Conservation (phyloP, 2,888 invertebrate genomes). For the Tetragonula carbonaria region DNA sequence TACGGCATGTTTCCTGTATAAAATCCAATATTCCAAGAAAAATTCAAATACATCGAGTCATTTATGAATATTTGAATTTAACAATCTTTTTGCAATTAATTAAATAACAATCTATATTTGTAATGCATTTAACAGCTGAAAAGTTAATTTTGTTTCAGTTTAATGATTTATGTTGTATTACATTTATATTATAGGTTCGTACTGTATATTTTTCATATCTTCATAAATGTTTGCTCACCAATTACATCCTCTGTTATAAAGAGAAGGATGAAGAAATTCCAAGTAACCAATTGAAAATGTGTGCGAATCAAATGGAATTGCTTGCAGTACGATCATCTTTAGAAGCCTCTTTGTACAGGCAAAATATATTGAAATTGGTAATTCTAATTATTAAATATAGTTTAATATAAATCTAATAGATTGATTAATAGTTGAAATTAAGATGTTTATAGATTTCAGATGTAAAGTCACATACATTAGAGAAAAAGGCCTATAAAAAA, state of each 20-base stretch:
- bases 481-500: slow-evolving; percentile 74
- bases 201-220: slow-evolving; percentile 77
- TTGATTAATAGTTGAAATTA: slow-evolving; percentile 38
- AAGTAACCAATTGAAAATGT: slow-evolving; percentile 71
- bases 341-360: slow-evolving; percentile 75
- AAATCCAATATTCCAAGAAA: not conserved
- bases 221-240: slow-evolving; percentile 76
- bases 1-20: slow-evolving; percentile 69
- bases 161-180: not conserved
- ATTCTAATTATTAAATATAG: slow-evolving; percentile 26
- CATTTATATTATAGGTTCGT: slow-evolving; percentile 71
- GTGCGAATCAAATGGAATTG: slow-evolving; percentile 76
- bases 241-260: slow-evolving; percentile 73
- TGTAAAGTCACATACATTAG: slow-evolving; percentile 73
- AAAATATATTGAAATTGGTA: slow-evolving; percentile 78
- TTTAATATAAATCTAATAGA: not conserved
- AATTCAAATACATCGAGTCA: not conserved
- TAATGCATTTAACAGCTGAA: not conserved
- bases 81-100: not conserved
- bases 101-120: not conserved
- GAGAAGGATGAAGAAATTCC: slow-evolving; percentile 61
- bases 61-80: slow-evolving; percentile 7
- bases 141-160: not conserved
- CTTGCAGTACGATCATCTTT: slow-evolving; percentile 75
- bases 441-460: slow-evolving; percentile 73